Base-by-base conservation (phyloP, 2,888 invertebrate genomes). In the Himalopsyche tibetana region DNA sequence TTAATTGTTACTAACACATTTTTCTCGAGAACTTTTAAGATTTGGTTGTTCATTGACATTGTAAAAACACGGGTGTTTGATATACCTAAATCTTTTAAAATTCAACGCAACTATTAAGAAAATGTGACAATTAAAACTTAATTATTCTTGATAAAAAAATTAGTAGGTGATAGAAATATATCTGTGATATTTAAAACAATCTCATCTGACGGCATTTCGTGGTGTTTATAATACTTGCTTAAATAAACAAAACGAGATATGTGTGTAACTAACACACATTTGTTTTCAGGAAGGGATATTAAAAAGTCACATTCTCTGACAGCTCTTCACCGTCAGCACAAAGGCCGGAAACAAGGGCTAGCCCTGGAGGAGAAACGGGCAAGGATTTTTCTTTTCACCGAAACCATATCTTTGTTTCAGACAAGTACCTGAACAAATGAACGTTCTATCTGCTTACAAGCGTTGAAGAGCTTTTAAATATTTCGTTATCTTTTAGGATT, bases 381-480 rank as follows among this genome's bases (percentile, higher is more conserved):
- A 45, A 82, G 45, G 42, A 82, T 82, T 82, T 51, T 45, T 82
- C 82, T 63, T 74, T 85, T 82, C 84, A 63, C 85, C 45, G 85
- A 87, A 85, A 81, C 85, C 84, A 69, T 82, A 82, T 82, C 84
- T 85, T 87, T 87, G 87, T 87, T 87, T 85, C 42, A 63, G 40
- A 80, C n/a, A 80, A 38, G 42, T 36, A 38, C 38, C 80, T 36
- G 36, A 80, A 17, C 38, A 17, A 80, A 38, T 42, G 80, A 17
- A 40, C 9, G n/a, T 80, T 6, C 38, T 63, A 80, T 38, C 38
- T 12, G 28, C 38, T n/a, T 12, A 38, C 80, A 80, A 80, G 40
- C 80, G 12, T 12, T 36, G 15, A 42, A 28, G 80, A n/a, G 17
- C 36, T 80, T 63, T 63, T 63, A 51, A 15, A 15, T 63, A 63